Evolutionary conservation across 2,113 vertebrate species (phyloP), one percentile per base, ranked within the genome.

Genomic region (Sebastes fasciatus): DNA sequence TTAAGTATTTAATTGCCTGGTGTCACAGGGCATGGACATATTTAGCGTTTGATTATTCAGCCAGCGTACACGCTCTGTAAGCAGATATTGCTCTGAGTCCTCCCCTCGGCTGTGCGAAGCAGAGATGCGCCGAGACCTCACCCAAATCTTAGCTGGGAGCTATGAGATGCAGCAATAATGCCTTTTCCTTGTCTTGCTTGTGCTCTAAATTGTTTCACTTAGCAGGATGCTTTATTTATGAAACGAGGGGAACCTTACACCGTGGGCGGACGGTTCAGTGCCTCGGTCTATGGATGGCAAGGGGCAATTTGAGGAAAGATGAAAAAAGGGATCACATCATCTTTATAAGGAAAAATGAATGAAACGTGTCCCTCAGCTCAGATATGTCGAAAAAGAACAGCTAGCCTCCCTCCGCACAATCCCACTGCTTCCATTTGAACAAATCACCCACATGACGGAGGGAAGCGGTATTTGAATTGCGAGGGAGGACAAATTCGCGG

Each of bases 141-240:
- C 55, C 82, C 63, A 81, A 82, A 79, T 87, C 71, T 80, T 87
- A 60, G 82, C 87, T 87, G 46, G 76, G 80, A 81, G 89, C 77
- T 55, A 83, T 51, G 46, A 87, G 80, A 83, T 45, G 66, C 51
- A 68, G 52, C 65, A 72, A 64, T 76, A 80, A 79, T 68, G 61
- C 51, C 49, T 79, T 34, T 57, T 62, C 54, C 51, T 77, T 79
- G 67, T 87, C 82, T 75, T 83, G 64, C 62, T 76, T 84, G 79
- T 74, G 70, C 64, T 43, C 65, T 66, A 81, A 88, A 86, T 69
- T 3, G 40, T 86, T 86, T 82, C 88, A 88, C 80, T 93, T 87
- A 79, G 69, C 55, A 74, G 49, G 68, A 86, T 90, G 68, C 70
- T 70, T 91, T 91, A 92, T 91, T 91, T 80, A 84, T 91, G 81